phyloP scores from a whole-genome alignment of 1,140 invertebrate species.

The Drosophila oshimai region DNA sequence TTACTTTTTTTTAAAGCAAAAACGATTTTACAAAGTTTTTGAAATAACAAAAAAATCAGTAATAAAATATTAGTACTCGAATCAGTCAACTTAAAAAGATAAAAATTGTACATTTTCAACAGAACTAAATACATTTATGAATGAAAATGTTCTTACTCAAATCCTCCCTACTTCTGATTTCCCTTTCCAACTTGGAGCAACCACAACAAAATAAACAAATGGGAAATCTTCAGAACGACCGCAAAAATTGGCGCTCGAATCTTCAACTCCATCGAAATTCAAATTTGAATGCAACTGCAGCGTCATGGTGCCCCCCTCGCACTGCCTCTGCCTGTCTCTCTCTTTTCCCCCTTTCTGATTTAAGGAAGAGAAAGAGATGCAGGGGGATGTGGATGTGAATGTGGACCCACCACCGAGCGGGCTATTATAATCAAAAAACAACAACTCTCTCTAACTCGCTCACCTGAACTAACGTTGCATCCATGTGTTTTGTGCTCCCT shows the following conservation, averaged over 20 bases:
- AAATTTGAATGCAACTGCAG: conserved; percentile 66
- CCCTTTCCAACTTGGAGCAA: background rate
- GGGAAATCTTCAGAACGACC: conserved; percentile 26
- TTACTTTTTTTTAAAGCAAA: too few relatives aligned
- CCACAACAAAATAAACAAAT: conserved; percentile 18
- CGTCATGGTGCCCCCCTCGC: conserved; percentile 33
- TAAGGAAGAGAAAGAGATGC: background rate
- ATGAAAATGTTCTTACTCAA: conserved; percentile 32
- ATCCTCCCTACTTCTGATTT: background rate
- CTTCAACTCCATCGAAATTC: conserved; percentile 36
- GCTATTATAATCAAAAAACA: conserved; percentile 73
- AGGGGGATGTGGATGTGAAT: conserved; percentile 26
- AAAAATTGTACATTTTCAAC: background rate
- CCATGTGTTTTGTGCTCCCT: conserved; percentile 46
- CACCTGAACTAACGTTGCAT: conserved; percentile 72
- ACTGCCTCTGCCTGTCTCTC: too few relatives aligned
- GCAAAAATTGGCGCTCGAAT: conserved; percentile 68
- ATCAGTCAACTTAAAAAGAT: too few relatives aligned
- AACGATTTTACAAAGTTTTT: too few relatives aligned
- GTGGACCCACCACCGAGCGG: conserved; percentile 63
- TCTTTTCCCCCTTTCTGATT: too few relatives aligned
- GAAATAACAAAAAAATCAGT: too few relatives aligned
- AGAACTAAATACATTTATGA: conserved; percentile 30
- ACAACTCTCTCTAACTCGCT: conserved; percentile 30
- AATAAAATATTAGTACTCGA: too few relatives aligned